Evolutionary conservation across 1,140 invertebrate genomes (phyloP).

Genomic region (Meloidogyne hapla): DNA sequence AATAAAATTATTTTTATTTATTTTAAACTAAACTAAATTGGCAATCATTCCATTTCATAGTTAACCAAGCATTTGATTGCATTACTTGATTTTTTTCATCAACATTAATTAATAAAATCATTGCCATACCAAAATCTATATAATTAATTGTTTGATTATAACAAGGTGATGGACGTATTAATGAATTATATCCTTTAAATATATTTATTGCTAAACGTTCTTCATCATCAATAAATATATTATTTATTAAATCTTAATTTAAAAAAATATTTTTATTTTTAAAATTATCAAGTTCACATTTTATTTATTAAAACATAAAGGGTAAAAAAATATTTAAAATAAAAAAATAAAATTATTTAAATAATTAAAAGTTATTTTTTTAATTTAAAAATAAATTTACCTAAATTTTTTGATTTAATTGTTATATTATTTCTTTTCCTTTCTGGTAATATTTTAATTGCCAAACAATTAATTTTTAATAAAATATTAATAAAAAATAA

Average conservation of each 20-base stretch:
- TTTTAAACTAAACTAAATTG: slow-evolving; percentile 29
- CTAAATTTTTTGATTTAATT: too few species aligned
- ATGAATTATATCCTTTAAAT: slow-evolving; percentile 8
- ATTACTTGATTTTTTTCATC: slow-evolving; percentile 63
- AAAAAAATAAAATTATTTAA: too few species aligned
- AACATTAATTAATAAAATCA: slow-evolving; percentile 97
- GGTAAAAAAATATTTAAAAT: too few species aligned
- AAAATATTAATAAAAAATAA: background rate
- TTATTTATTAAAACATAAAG: too few species aligned
- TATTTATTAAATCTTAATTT: background rate
- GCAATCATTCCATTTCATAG: slow-evolving; percentile 86
- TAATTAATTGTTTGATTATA: slow-evolving; percentile 86
- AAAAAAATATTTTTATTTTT: too few species aligned
- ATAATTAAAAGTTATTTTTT: too few species aligned
- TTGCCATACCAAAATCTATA: slow-evolving; percentile 91
- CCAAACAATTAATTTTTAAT: background rate
- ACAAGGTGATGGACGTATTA: slow-evolving; percentile 68
- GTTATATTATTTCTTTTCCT: background rate
- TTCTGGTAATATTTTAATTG: background rate
- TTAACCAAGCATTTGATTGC: slow-evolving; percentile 56
- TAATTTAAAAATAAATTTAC: too few species aligned
- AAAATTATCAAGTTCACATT: too few species aligned
- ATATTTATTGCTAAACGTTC: slow-evolving; percentile 1
- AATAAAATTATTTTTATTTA: slow-evolving; percentile 20
- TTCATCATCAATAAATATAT: slow-evolving; percentile 2